phyloP scores from a whole-genome alignment of 2,113 vertebrate species.

The Pygathrix nemaeus region DNA sequence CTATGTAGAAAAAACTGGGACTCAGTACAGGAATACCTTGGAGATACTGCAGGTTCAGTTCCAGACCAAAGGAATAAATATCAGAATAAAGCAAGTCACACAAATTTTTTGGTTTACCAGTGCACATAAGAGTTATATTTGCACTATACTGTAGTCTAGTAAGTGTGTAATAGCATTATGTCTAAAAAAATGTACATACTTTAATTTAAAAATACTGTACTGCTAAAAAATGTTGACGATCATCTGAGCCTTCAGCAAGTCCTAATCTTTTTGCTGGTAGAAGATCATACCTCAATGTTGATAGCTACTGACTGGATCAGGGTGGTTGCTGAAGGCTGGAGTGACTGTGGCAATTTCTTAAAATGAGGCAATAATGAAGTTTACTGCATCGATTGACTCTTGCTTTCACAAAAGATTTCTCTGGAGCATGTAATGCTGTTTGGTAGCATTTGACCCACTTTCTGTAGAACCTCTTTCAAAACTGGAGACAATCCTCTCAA shows the following conservation, averaged over 20 bases:
- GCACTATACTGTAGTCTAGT: not conserved
- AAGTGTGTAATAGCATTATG: not conserved
- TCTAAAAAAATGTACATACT: not conserved
- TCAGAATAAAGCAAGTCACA: not conserved
- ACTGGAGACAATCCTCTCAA: not conserved
- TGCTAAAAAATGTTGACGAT: not conserved
- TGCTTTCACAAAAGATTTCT: not conserved
- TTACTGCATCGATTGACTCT: not conserved
- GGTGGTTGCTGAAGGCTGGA: not conserved
- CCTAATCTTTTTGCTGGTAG: not conserved
- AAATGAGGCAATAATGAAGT: not conserved
- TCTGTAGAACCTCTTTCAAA: not conserved
- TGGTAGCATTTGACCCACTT: not conserved
- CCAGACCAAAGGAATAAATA: not conserved
- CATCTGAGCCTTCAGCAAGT: not conserved
- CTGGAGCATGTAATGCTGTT: not conserved
- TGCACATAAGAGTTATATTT: not conserved
- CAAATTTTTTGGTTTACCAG: not conserved
- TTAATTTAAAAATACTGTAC: not conserved
- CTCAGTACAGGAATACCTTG: not conserved
- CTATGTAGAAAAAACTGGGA: slow-evolving; percentile 21
- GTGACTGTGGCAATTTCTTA: not conserved
- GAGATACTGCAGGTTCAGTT: not conserved
- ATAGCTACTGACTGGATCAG: not conserved
- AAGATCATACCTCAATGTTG: not conserved